Conservation (phyloP, 2,797 vertebrate genomes). For the Labroides dimidiatus region DNA sequence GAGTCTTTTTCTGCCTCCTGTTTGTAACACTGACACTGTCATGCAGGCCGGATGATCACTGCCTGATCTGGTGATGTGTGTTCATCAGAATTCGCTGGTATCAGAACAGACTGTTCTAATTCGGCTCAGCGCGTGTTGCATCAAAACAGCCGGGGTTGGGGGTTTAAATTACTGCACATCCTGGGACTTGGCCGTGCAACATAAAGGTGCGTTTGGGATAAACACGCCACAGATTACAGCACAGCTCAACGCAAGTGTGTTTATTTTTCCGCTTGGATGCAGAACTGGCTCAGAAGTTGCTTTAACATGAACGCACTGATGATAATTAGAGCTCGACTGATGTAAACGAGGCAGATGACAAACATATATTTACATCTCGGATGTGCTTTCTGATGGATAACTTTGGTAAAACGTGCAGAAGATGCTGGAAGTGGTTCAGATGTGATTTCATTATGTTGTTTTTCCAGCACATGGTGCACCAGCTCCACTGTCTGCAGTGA, state of each 20-base stretch:
- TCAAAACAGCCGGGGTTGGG: slow-evolving; percentile 18
- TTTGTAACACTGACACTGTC: not conserved
- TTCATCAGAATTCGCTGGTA: slow-evolving; percentile 4
- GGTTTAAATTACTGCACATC: slow-evolving; percentile 22
- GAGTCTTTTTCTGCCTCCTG: not conserved
- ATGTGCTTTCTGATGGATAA: not conserved
- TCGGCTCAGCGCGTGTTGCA: slow-evolving; percentile 22
- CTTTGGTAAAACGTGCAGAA: not conserved
- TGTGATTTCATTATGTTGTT: not conserved
- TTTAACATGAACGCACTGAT: slow-evolving; percentile 6
- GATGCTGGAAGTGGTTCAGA: not conserved
- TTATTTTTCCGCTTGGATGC: slow-evolving; percentile 1
- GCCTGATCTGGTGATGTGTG: not conserved
- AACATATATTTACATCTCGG: too few species aligned
- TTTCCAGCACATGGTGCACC: not conserved
- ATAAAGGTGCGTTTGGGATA: slow-evolving; percentile 15
- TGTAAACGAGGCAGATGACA: not conserved
- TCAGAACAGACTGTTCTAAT: slow-evolving; percentile 15
- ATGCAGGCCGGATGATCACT: slow-evolving; percentile 1
- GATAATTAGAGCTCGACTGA: not conserved
- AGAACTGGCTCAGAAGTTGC: slow-evolving; percentile 19
- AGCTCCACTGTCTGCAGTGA: not conserved
- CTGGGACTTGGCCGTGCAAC: not conserved
- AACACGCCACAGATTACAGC: slow-evolving; percentile 19
- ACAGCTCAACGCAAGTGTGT: not conserved